phyloP scores from a whole-genome alignment of 2,113 vertebrate species.

The Atherinomorus stipes region DNA sequence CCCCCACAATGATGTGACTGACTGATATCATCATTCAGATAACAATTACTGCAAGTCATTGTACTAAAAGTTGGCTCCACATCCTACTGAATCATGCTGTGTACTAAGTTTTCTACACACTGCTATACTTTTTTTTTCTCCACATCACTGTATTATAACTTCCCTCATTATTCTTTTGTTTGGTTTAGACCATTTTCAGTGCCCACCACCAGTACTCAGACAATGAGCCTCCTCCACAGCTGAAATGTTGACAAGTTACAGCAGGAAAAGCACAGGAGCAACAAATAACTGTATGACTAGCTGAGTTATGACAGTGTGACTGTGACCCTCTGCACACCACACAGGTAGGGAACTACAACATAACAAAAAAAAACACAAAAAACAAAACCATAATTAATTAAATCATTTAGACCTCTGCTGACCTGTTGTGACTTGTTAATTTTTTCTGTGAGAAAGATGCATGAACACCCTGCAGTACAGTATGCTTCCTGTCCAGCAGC shows the following conservation, averaged over 20 bases:
- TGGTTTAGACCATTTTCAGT: slow-evolving; percentile 6
- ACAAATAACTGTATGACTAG: not conserved
- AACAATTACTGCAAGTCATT: too few relatives aligned
- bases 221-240: slow-evolving; percentile 3
- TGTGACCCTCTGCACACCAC: not conserved
- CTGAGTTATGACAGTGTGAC: not conserved
- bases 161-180: slow-evolving; percentile 7
- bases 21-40: too few relatives aligned
- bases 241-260: slow-evolving; percentile 5
- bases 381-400: not conserved
- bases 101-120: too few relatives aligned
- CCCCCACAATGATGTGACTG: too few relatives aligned
- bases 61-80: too few relatives aligned
- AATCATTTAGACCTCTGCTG: not conserved
- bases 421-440: not conserved
- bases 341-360: not conserved
- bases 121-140: not conserved
- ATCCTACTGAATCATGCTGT: too few relatives aligned
- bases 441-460: not conserved
- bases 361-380: not conserved
- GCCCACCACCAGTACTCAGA: not conserved
- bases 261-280: not conserved
- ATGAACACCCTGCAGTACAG: not conserved
- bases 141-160: not conserved
- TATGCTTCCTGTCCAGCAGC: not conserved